phyloP scores from a whole-genome alignment of 2,888 invertebrate genomes.

The Cerceris rybyensis region DNA sequence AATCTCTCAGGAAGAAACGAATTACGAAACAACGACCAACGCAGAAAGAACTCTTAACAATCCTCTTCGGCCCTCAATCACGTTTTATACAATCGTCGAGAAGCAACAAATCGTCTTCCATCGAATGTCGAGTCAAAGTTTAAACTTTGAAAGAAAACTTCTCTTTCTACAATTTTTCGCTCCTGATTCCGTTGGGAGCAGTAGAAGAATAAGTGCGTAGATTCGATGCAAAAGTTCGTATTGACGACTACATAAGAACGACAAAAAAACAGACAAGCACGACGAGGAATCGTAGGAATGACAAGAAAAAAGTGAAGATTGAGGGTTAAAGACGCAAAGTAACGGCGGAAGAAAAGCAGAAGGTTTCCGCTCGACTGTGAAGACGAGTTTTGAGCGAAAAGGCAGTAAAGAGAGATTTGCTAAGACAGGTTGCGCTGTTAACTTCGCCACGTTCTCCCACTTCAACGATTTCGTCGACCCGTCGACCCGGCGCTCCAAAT shows the following conservation, averaged over 20 bases:
- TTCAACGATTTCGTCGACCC: constrained; percentile 51
- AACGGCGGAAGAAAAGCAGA: constrained; percentile 39
- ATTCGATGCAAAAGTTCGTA: neutral
- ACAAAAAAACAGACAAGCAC: constrained; percentile 20
- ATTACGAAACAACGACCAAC: too few species aligned
- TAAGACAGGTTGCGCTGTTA: constrained; percentile 49
- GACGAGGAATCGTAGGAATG: neutral
- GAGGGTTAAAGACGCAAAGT: neutral
- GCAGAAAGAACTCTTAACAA: too few species aligned
- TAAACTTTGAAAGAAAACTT: too few species aligned
- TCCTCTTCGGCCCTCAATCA: too few species aligned
- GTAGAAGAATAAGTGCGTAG: too few species aligned
- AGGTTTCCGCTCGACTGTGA: constrained; percentile 58
- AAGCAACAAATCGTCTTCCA: too few species aligned
- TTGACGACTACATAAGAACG: neutral
- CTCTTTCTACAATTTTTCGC: too few species aligned
- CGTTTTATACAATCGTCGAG: too few species aligned
- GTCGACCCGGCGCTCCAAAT: constrained; percentile 60
- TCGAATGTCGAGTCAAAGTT: too few species aligned
- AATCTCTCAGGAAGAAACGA: too few species aligned
- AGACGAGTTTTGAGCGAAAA: constrained; percentile 48
- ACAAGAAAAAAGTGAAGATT: neutral
- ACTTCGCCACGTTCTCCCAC: constrained; percentile 28
- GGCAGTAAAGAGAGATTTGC: constrained; percentile 44
- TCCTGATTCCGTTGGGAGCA: too few species aligned